Percentiles rank a stretch among this genome's conserved stretches.
phyloP scores from a whole-genome alignment of 2,888 invertebrate genomes.

The Bombylius discolor region DNA sequence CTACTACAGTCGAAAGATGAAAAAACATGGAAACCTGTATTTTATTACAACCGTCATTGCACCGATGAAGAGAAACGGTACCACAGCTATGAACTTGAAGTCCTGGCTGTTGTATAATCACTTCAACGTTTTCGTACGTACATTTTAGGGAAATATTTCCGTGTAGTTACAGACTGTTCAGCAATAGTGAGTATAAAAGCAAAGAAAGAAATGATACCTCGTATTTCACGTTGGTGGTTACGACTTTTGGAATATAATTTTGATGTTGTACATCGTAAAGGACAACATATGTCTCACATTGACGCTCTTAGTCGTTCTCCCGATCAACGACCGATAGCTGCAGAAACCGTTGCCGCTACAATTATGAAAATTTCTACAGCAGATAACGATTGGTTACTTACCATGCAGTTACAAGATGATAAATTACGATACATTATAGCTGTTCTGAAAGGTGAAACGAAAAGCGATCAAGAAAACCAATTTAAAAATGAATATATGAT shows the following conservation, averaged over 20 bases:
- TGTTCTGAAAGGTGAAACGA: constrained; percentile 5
- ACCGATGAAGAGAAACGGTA: constrained; percentile 8
- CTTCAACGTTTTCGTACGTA: constrained; percentile 15
- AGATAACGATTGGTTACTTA: constrained; percentile 12
- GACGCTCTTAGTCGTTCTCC: constrained; percentile 12
- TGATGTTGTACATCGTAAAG: constrained; percentile 13
- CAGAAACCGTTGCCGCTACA: neutral
- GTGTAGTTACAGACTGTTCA: constrained; percentile 1
- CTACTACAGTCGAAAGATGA: neutral
- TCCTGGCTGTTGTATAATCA: constrained; percentile 10
- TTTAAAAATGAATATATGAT: constrained; percentile 8
- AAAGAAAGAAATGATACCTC: constrained; percentile 8
- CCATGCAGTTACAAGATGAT: constrained; percentile 2
- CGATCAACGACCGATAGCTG: constrained; percentile 1
- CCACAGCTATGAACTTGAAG: constrained; percentile 5
- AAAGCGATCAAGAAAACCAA: constrained; percentile 9
- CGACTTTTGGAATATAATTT: constrained; percentile 15
- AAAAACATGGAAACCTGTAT: neutral
- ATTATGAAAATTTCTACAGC: neutral
- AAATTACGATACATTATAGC: constrained; percentile 5
- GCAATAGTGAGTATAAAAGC: neutral
- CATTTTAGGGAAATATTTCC: constrained; percentile 14
- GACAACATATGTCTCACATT: constrained; percentile 11
- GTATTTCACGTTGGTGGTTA: constrained; percentile 17
- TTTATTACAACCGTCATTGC: neutral